Base-by-base conservation (phyloP, 2,888 invertebrate species). In the Harmothoe impar region DNA sequence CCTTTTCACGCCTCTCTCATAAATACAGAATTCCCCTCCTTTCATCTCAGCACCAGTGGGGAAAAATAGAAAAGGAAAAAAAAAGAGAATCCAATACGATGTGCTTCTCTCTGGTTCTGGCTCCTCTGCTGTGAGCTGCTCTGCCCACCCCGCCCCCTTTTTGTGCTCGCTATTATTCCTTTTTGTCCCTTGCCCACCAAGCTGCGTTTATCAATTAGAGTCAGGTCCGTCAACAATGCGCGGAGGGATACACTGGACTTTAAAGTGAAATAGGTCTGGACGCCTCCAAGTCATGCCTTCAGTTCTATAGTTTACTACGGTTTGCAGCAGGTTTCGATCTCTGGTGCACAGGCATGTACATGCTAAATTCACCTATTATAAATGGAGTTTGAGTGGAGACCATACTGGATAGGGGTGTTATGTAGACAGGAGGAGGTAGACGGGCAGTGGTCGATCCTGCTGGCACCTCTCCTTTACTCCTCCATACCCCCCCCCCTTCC, bases 1-100 rank as follows among this genome's bases (percentile, higher is more conserved):
- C 33, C 84, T 86, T 86, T 86, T 86, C 86, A 31, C 86, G 86
- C 86, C 86, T 86, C 29, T 25, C 86, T 86, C 86, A 86, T 86
- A 86, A 86, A 56, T 56, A 86, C 86, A 29, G 43, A 81, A 86
- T 54, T 86, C 86, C 52, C 52, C 7, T 12, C 86, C 86, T 86
- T 86, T 86, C 86, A 86, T 86, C 86, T 86, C 86, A 12, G 12
- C 77, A 35, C 35, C 23, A 25, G 29, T 29, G 77, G 25, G 77
- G 31, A 17, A 25, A n/a, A 62, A 25, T 12, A 23, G 62, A 25
- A 62, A n/a, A 62, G 62, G 62, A 25, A 7, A n/a, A 5, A 52
- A 52, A 86, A 54, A n/a, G n/a, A n/a, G n/a, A 86, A 86, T 56
- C 54, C 86, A 56, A 86, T 54, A 52, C 54, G 54, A 12, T 52